These are phyloP conservation scores for Pentalonia nigronervosa DNA, from an alignment of 1,140 invertebrate genomes.

Conservation along the genomic window DNA sequence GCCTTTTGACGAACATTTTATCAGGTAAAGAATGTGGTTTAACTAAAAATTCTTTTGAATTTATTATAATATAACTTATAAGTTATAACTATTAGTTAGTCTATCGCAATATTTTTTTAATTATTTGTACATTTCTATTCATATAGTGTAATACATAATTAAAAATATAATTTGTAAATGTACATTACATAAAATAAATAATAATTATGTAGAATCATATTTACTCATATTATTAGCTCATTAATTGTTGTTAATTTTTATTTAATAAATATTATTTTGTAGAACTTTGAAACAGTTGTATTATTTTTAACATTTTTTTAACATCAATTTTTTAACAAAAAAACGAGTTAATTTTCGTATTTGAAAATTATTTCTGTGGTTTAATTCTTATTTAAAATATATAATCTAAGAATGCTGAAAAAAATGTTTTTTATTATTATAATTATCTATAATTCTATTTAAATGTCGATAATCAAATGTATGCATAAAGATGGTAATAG, in stretches of 20 bases:
- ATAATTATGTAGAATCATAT: background rate
- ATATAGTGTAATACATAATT: background rate
- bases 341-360: too few relatives aligned
- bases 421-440: background rate
- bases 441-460: background rate
- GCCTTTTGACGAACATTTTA: slow-evolving; percentile 41
- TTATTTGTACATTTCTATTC: background rate
- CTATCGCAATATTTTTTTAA: background rate
- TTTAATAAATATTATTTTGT: background rate
- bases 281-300: background rate
- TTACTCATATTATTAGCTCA: background rate
- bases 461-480: background rate
- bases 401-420: background rate
- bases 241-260: background rate
- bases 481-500: background rate
- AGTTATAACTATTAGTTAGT: background rate
- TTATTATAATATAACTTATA: background rate
- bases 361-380: background rate
- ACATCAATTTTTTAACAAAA: too few relatives aligned
- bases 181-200: background rate
- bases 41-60: background rate
- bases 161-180: background rate
- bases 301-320: too few relatives aligned
- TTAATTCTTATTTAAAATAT: background rate
- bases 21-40: background rate